Base-by-base conservation (phyloP, 1,140 invertebrate species). In the Steinernema khuongi region DNA sequence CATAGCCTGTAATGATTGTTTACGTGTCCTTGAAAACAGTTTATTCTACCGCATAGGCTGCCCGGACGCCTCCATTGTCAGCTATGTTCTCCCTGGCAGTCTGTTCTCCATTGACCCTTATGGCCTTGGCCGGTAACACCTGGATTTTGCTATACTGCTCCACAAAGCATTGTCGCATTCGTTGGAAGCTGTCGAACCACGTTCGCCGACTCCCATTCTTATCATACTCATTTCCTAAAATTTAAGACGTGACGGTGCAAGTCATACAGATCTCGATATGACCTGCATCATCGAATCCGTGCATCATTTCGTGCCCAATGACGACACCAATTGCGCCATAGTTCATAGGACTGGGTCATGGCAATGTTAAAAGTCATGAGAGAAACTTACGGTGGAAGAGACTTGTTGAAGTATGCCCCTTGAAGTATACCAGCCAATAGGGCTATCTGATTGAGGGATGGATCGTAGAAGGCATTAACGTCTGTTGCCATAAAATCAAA, bases 271-370 rank as follows among this genome's bases (percentile, higher is more conserved):
- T 14, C 50, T 14, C 7, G n/a, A n/a, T n/a, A n/a, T n/a, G n/a
- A 60, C 50, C 50, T 60, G 50, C 50, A 22, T 60, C 50, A 60
- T 60, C 50, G 50, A 60, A 60, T 17, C 50, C 50, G 22, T 60
- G 50, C 50, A 60, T 60, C 50, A 60, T 60, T 60, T 60, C 50
- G 26, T 60, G 50, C 14, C 50, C 50, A 60, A 60, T 60, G 26
- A 60, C 50, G 19, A 60, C 50, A 26, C 50, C 50, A 22, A 60
- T 60, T 60, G 14, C 50, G 4, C 50, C 50, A 22, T 60, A 60
- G 26, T 60, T 60, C 50, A 60, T 60, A 22, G 50, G 22, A 14
- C 50, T 60, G 36, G 26, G 19, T 22, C 26, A 7, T 60, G 4
- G 26, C 7, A n/a, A 60, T n/a, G 26, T 60, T 60, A 7, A 60